phyloP scores from a whole-genome alignment of 2,888 invertebrate genomes.

The Pandemis heparana region DNA sequence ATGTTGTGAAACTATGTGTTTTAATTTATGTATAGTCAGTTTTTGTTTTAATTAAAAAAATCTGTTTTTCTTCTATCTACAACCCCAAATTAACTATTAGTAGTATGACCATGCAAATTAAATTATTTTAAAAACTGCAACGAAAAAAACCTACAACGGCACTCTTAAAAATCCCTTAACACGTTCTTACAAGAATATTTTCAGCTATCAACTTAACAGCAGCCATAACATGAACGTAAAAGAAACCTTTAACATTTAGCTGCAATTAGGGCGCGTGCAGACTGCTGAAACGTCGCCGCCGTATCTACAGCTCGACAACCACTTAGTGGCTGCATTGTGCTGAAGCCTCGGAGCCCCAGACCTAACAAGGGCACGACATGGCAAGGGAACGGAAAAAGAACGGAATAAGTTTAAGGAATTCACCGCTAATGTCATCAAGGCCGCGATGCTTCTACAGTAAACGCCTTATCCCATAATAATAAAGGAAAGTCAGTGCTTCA shows the following conservation, averaged over 20 bases:
- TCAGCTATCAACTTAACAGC: neutral
- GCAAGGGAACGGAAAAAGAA: neutral
- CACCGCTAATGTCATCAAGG: too few relatives aligned
- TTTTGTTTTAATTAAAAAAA: too few relatives aligned
- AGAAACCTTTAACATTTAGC: conserved; percentile 11
- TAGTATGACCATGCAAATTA: too few relatives aligned
- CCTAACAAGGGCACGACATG: conserved; percentile 20
- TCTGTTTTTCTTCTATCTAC: too few relatives aligned
- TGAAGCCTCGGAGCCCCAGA: conserved; percentile 24
- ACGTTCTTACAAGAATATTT: neutral
- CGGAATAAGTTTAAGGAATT: neutral
- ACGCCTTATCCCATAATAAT: too few relatives aligned
- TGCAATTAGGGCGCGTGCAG: conserved; percentile 18
- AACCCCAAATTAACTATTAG: too few relatives aligned
- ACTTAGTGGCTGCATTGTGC: conserved; percentile 70
- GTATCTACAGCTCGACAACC: conserved; percentile 57
- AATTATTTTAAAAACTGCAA: too few relatives aligned
- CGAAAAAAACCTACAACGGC: too few relatives aligned
- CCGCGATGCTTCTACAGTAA: too few relatives aligned
- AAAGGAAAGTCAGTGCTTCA: too few relatives aligned
- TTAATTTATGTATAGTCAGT: too few relatives aligned
- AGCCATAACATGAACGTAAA: neutral
- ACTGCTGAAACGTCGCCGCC: conserved; percentile 7
- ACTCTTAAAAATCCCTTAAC: neutral
- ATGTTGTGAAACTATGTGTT: too few relatives aligned